phyloP scores from a whole-genome alignment of 2,888 invertebrate species.

The Harmothoe impar region DNA sequence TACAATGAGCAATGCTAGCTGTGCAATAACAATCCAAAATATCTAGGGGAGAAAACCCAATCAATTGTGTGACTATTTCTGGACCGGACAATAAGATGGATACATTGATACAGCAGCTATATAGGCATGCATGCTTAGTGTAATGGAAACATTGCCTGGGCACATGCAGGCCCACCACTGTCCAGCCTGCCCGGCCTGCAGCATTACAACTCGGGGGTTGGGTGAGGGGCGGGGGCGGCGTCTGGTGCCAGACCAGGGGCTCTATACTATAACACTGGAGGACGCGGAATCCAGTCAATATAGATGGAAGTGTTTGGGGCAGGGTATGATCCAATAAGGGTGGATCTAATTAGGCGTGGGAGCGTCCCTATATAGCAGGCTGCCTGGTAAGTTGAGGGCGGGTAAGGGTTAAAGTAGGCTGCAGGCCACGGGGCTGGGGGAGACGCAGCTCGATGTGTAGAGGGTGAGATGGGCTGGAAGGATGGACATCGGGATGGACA shows the following conservation, averaged over 20 bases:
- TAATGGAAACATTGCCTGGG: too few species aligned
- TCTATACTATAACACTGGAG: background rate
- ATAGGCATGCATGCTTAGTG: too few species aligned
- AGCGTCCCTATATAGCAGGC: background rate
- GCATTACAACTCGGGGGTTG: too few species aligned
- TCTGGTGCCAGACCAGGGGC: background rate
- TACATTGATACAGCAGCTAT: too few species aligned
- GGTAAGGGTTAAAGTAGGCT: background rate
- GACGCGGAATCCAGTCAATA: background rate
- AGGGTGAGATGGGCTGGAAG: background rate
- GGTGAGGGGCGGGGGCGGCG: background rate
- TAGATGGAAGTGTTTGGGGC: constrained; percentile 29
- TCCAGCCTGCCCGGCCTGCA: too few species aligned
- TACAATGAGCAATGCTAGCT: too few species aligned
- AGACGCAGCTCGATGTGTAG: background rate
- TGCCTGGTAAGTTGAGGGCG: background rate
- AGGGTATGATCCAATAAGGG: constrained; percentile 7
- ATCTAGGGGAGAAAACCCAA: too few species aligned
- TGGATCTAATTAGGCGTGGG: constrained; percentile 22
- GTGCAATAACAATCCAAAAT: too few species aligned
- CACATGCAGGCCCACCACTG: too few species aligned
- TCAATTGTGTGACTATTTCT: too few species aligned
- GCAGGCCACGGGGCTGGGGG: background rate
- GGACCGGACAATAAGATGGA: too few species aligned
- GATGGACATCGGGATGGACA: too few species aligned